A percentile compares a stretch with the other conserved stretches of the same genome.
Evolutionary conservation across 2,888 invertebrate species (phyloP).

Genomic region (Pseudococcus viburni): DNA sequence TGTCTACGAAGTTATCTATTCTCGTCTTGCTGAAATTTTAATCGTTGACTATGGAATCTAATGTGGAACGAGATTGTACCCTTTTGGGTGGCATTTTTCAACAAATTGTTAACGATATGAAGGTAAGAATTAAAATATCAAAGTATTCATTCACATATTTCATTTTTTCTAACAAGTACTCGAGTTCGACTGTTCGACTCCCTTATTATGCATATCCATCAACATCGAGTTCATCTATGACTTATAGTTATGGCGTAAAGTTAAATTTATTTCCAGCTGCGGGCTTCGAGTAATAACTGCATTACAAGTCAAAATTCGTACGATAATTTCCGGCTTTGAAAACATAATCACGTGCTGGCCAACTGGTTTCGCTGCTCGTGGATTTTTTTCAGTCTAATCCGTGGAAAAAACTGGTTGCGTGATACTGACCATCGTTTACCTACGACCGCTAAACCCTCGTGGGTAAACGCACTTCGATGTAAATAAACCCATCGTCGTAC

Average conservation of each 20-base stretch:
- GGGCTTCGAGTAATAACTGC: background rate
- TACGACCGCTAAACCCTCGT: background rate
- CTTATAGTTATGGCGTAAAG: background rate
- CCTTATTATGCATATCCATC: background rate
- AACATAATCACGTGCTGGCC: slow-evolving; percentile 18
- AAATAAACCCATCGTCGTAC: background rate
- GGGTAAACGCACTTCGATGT: background rate
- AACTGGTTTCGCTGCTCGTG: slow-evolving; percentile 11
- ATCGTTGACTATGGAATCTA: slow-evolving; percentile 77
- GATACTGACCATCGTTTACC: slow-evolving; percentile 47
- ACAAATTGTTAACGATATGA: slow-evolving; percentile 96
- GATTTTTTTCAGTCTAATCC: background rate
- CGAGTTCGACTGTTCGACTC: too few species aligned
- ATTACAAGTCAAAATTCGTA: background rate
- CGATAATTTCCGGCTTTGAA: background rate
- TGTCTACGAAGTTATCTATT: background rate
- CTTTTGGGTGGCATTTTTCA: slow-evolving; percentile 94
- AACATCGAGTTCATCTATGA: background rate
- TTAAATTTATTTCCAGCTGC: background rate
- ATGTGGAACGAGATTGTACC: slow-evolving; percentile 86
- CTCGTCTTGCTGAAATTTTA: background rate
- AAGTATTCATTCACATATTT: too few species aligned
- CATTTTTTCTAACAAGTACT: too few species aligned
- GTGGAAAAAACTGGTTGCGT: slow-evolving; percentile 2
- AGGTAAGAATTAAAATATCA: slow-evolving; percentile 77